Conservation (phyloP, 1,140 invertebrate species). For the Aphaenogaster floridana region DNA sequence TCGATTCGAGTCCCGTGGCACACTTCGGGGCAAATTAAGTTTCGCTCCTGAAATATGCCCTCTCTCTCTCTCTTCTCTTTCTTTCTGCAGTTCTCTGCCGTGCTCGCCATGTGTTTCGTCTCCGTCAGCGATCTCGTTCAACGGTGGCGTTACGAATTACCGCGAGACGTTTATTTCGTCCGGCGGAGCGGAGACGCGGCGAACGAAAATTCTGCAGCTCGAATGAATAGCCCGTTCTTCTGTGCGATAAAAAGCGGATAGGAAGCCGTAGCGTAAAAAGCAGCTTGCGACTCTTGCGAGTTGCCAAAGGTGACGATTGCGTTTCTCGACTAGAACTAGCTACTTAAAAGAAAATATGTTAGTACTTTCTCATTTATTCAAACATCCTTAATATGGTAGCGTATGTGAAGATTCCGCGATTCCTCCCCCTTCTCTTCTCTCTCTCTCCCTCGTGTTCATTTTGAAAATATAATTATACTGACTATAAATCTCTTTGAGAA, state of each 20-base stretch:
- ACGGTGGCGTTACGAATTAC: conserved; percentile 60
- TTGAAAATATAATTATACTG: conserved; percentile 18
- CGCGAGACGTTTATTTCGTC: conserved; percentile 64
- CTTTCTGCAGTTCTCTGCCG: conserved; percentile 30
- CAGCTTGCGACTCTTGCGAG: not conserved
- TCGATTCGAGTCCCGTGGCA: conserved; percentile 84
- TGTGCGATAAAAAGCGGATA: conserved; percentile 39
- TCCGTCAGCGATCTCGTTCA: conserved; percentile 55
- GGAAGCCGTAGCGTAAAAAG: conserved; percentile 15
- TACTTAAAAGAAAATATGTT: conserved; percentile 2
- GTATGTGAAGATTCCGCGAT: not conserved
- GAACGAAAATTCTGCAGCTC: conserved; percentile 36
- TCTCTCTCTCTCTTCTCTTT: conserved; percentile 30
- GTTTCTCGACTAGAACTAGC: conserved; percentile 5
- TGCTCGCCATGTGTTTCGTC: conserved; percentile 44
- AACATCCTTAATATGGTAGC: not conserved
- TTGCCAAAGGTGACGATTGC: conserved; percentile 7
- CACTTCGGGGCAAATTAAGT: conserved; percentile 86
- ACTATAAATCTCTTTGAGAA: conserved; percentile 3
- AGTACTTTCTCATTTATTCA: conserved; percentile 5
- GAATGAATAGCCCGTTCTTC: conserved; percentile 49
- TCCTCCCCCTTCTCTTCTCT: not conserved
- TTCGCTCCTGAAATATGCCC: conserved; percentile 83
- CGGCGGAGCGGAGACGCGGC: conserved; percentile 8
- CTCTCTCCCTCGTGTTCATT: not conserved